Percentiles rank a stretch among this genome's conserved stretches.
Evolutionary conservation across 1,140 invertebrate species (phyloP).

Genomic region (Drosophila santomea): DNA sequence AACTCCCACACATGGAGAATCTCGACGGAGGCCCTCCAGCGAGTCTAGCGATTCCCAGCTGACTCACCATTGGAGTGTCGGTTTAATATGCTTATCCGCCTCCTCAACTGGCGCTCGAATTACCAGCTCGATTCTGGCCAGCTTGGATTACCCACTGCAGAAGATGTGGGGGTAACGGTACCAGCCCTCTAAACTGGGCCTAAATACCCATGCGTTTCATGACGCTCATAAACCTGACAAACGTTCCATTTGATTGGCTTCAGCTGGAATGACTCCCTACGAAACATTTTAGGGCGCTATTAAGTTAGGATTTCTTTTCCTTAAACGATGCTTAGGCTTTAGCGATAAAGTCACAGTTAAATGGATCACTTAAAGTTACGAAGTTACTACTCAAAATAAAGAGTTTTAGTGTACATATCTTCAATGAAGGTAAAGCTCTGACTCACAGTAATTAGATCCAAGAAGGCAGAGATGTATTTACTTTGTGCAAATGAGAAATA

Average conservation of each 20-base stretch:
- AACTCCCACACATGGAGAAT: slow-evolving; percentile 60
- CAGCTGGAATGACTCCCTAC: not conserved
- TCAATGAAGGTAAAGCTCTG: not conserved
- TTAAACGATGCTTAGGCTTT: slow-evolving; percentile 34
- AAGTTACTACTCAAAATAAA: not conserved
- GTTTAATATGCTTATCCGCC: slow-evolving; percentile 49
- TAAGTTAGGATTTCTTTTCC: slow-evolving; percentile 36
- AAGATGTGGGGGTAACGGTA: slow-evolving; percentile 58
- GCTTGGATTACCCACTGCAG: slow-evolving; percentile 40
- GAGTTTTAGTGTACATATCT: not conserved
- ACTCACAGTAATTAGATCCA: not conserved
- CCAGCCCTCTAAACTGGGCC: slow-evolving; percentile 27
- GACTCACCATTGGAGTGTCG: slow-evolving; percentile 39
- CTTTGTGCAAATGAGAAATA: not conserved
- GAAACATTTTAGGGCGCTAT: slow-evolving; percentile 51
- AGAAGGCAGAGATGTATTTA: not conserved
- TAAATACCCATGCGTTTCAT: slow-evolving; percentile 51
- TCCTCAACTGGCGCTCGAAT: slow-evolving; percentile 59
- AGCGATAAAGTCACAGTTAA: slow-evolving; percentile 19
- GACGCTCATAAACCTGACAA: slow-evolving; percentile 30
- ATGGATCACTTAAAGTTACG: slow-evolving; percentile 13
- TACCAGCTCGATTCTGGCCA: slow-evolving; percentile 23
- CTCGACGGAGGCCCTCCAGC: not conserved
- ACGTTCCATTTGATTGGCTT: slow-evolving; percentile 44
- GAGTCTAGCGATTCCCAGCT: slow-evolving; percentile 28